Evolutionary conservation across 2,113 vertebrate species (phyloP).

Genomic region (Myodes glareolus): DNA sequence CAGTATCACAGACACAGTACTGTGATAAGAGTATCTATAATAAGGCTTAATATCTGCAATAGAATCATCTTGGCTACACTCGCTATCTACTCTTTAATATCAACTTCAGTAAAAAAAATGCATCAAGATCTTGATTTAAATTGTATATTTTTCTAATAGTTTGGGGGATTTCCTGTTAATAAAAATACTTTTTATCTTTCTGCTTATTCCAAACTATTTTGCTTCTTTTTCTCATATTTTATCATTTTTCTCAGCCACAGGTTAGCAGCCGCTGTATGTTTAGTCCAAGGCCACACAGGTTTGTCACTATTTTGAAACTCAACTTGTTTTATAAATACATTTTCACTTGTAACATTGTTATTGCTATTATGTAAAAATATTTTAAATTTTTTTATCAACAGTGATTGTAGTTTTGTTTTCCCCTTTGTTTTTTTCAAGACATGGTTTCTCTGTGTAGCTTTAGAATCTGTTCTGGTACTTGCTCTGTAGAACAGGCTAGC

Average conservation of each 20-base stretch:
- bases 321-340: background rate
- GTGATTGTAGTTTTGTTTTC: background rate
- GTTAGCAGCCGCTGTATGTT: background rate
- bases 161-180: background rate
- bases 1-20: background rate
- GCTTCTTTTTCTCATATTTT: slow-evolving; percentile 13
- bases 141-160: background rate
- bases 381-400: background rate
- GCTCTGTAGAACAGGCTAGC: too few species aligned
- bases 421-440: too few species aligned
- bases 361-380: background rate
- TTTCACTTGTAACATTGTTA: background rate
- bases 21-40: background rate
- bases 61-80: background rate
- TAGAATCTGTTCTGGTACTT: too few species aligned
- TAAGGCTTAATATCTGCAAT: background rate
- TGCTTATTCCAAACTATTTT: background rate
- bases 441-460: too few species aligned
- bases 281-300: background rate
- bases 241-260: background rate
- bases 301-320: background rate
- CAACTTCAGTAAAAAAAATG: background rate
- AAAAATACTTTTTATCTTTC: background rate
- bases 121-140: background rate
- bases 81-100: background rate